phyloP scores from a whole-genome alignment of 2,797 vertebrate genomes.

The Orestias chungarensis region DNA sequence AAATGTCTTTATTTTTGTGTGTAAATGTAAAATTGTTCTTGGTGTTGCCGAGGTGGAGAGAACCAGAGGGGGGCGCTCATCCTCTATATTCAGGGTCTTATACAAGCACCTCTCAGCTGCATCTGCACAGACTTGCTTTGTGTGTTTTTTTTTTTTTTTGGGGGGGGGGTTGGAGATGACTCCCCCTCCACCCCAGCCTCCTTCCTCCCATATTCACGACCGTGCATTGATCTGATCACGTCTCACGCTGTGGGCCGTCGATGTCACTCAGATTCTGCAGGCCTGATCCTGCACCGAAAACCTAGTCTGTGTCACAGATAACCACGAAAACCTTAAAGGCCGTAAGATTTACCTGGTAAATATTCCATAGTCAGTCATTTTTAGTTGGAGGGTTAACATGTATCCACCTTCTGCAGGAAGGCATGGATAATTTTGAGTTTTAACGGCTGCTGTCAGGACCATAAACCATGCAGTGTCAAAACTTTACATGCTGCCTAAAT shows the following conservation, averaged over 20 bases:
- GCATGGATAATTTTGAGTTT: too few relatives aligned
- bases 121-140: slow-evolving; percentile 43
- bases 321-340: too few relatives aligned
- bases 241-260: slow-evolving; percentile 5
- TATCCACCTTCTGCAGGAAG: background rate
- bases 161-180: slow-evolving; percentile 4
- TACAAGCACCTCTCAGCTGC: slow-evolving; percentile 36
- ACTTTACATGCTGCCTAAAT: background rate
- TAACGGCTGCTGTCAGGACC: background rate
- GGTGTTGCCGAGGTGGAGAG: slow-evolving; percentile 22
- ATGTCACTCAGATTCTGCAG: slow-evolving; percentile 12
- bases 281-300: background rate
- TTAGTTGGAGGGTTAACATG: background rate
- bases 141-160: slow-evolving; percentile 37
- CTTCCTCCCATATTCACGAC: slow-evolving; percentile 35
- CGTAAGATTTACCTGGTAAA: background rate
- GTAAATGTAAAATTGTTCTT: slow-evolving; percentile 3
- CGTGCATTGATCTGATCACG: slow-evolving; percentile 20
- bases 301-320: too few relatives aligned
- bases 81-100: slow-evolving; percentile 44
- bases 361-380: background rate
- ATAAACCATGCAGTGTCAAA: background rate
- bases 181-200: slow-evolving; percentile 9
- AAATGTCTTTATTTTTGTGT: slow-evolving; percentile 24
- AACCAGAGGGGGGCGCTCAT: slow-evolving; percentile 63